phyloP scores from a whole-genome alignment of 2,888 invertebrate species.

The Dynastes grantii region DNA sequence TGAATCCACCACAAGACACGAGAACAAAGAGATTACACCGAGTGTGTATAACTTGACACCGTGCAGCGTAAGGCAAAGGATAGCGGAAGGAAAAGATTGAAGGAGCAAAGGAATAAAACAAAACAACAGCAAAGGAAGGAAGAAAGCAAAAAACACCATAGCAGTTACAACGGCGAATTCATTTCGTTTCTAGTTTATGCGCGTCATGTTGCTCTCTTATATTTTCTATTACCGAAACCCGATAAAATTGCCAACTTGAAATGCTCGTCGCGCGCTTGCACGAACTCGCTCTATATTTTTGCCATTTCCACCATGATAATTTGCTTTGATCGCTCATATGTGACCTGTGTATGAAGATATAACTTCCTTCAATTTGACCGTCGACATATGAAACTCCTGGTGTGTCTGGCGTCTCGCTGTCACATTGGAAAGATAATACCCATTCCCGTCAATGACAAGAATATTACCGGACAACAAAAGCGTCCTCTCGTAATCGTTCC shows the following conservation, averaged over 20 bases:
- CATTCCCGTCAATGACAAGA: not conserved
- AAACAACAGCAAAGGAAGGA: not conserved
- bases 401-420: conserved; percentile 11
- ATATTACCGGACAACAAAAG: not conserved
- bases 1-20: conserved; percentile 14
- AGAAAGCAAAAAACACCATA: not conserved
- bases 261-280: conserved; percentile 60
- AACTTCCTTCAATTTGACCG: conserved; percentile 12
- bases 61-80: not conserved
- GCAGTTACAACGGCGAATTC: conserved; percentile 45
- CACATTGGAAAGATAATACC: conserved; percentile 18
- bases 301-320: conserved; percentile 65
- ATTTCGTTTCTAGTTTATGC: conserved; percentile 39
- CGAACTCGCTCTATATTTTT: conserved; percentile 64
- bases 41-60: conserved; percentile 20
- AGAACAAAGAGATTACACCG: conserved; percentile 19
- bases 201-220: conserved; percentile 43
- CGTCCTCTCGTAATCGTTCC: not conserved
- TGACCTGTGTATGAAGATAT: conserved; percentile 63
- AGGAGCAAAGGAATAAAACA: not conserved
- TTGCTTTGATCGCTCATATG: conserved; percentile 66
- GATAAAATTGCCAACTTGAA: conserved; percentile 55
- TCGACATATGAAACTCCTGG: not conserved
- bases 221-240: conserved; percentile 48
- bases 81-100: conserved; percentile 23